phyloP scores from a whole-genome alignment of 1,140 invertebrate species.

The Armadillidium nasatum region DNA sequence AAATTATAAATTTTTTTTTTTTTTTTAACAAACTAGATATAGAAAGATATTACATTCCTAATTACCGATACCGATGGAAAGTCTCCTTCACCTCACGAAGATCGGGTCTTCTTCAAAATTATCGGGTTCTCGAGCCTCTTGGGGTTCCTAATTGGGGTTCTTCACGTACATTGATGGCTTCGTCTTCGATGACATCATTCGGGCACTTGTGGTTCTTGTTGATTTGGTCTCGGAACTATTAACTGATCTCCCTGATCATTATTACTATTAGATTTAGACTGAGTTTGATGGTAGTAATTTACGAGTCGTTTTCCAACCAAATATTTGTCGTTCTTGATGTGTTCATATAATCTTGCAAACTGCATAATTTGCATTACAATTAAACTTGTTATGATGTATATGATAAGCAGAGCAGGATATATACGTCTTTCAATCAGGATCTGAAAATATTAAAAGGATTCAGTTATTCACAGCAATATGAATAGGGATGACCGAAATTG shows the following conservation, averaged over 20 bases:
- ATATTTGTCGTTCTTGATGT: slow-evolving; percentile 98
- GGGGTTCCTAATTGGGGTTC: background rate
- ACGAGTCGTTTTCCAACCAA: slow-evolving; percentile 89
- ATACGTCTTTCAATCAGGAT: slow-evolving; percentile 60
- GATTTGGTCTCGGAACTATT: too few relatives aligned
- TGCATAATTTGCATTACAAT: slow-evolving; percentile 80
- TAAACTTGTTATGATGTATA: slow-evolving; percentile 63
- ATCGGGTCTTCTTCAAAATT: background rate
- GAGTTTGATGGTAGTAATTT: slow-evolving; percentile 69
- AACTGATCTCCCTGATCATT: background rate
- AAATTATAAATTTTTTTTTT: too few relatives aligned
- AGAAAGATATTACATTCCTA: too few relatives aligned
- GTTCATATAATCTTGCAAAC: slow-evolving; percentile 90
- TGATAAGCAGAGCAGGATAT: slow-evolving; percentile 80
- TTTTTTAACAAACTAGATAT: too few relatives aligned
- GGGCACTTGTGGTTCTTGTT: background rate
- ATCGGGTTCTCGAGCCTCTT: background rate
- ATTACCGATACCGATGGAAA: too few relatives aligned
- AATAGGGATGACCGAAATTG: too few relatives aligned
- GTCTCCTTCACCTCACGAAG: background rate
- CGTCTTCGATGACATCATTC: background rate
- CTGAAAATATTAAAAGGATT: slow-evolving; percentile 18
- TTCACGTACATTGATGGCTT: background rate
- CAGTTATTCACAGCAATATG: too few relatives aligned
- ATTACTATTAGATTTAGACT: background rate